These are phyloP conservation scores for Anagyrus pseudococci DNA, from an alignment of 2,888 invertebrate species.

Conservation along the genomic window DNA sequence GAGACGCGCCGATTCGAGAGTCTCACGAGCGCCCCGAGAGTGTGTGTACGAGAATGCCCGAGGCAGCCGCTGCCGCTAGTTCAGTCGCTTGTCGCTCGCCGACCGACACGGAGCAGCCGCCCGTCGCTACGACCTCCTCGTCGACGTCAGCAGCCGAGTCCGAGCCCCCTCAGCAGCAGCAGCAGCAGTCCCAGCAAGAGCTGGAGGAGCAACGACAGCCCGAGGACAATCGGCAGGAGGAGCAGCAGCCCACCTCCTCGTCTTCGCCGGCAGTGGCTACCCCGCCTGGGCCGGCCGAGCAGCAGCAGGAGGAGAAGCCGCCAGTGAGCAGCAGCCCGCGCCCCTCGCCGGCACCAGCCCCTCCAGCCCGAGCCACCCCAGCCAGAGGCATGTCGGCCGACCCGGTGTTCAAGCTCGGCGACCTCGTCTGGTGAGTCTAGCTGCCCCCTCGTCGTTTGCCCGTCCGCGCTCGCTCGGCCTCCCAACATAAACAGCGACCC, in stretches of 20 bases:
- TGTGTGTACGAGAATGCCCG: neutral
- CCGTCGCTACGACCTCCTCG: neutral
- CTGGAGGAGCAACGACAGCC: neutral
- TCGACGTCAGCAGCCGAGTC: neutral
- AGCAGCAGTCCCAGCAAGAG: neutral
- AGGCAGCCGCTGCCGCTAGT: constrained; percentile 40
- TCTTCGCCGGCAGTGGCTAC: neutral
- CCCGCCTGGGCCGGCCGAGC: neutral
- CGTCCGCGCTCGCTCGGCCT: no score
- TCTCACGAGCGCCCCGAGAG: constrained; percentile 27
- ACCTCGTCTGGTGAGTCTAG: constrained; percentile 72
- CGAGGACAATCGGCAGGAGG: neutral
- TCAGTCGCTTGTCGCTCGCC: constrained; percentile 59
- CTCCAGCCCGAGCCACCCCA: neutral
- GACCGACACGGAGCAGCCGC: constrained; percentile 38
- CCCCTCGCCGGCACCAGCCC: neutral
- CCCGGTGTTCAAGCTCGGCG: constrained; percentile 67
- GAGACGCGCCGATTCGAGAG: neutral
- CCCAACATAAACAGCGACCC: constrained; percentile 27
- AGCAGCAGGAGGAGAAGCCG: neutral
- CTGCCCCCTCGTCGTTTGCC: neutral
- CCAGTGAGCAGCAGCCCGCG: neutral
- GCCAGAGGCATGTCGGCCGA: neutral
- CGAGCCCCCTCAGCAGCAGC: neutral
- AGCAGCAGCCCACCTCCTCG: no score